A percentile compares a stretch with the other conserved stretches of the same genome.
These are phyloP conservation scores for Sapayoa aenigma DNA, from an alignment of 2,113 vertebrate genomes.

Conservation along the genomic window DNA sequence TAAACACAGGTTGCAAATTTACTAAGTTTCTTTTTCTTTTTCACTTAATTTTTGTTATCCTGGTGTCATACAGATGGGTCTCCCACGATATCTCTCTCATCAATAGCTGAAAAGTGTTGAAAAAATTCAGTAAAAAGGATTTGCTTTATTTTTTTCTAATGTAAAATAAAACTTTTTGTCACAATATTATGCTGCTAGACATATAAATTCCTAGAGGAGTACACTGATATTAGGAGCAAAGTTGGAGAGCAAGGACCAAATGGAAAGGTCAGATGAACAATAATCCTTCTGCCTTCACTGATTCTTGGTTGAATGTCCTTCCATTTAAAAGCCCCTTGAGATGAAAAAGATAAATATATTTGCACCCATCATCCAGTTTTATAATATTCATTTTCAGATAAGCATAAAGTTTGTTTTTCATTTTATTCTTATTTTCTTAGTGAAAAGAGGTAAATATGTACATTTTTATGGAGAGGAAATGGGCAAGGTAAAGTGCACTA, in stretches of 20 bases:
- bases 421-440: not conserved
- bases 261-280: not conserved
- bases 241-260: not conserved
- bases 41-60: not conserved
- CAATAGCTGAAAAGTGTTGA: not conserved
- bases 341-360: not conserved
- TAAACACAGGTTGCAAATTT: not conserved
- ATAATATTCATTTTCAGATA: not conserved
- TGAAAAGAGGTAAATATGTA: not conserved
- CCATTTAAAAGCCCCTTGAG: not conserved
- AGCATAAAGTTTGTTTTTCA: not conserved
- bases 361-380: not conserved
- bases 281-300: not conserved
- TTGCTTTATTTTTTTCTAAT: not conserved
- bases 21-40: slow-evolving; percentile 2
- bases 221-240: not conserved
- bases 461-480: slow-evolving; percentile 23
- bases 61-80: not conserved
- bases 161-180: not conserved
- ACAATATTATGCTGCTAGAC: not conserved
- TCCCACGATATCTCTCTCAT: not conserved
- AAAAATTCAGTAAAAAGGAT: not conserved
- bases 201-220: not conserved
- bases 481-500: not conserved
- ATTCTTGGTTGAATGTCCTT: not conserved